A percentile compares a stretch with the other conserved stretches of the same genome.
These are phyloP conservation scores for Drosophila subsilvestris DNA, from an alignment of 2,888 invertebrate genomes.

Conservation along the genomic window DNA sequence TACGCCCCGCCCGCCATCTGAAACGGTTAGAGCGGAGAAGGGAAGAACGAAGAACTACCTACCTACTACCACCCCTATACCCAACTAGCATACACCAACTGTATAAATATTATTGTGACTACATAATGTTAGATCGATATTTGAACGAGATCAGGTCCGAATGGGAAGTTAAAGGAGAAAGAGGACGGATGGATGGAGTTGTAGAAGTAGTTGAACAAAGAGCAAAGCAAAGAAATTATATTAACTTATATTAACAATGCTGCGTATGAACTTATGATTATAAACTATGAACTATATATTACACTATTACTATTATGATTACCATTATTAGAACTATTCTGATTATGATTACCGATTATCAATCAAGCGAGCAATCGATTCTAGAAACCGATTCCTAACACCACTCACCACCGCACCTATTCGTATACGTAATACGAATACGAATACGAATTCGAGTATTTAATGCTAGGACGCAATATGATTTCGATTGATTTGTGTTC, in stretches of 20 bases:
- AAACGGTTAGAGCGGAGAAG: constrained; percentile 5
- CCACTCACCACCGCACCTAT: not conserved
- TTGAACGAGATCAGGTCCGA: constrained; percentile 23
- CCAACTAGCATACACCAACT: constrained; percentile 21
- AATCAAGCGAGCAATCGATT: constrained; percentile 28
- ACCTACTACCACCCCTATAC: not conserved
- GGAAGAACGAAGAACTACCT: not conserved
- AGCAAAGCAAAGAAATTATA: constrained; percentile 6
- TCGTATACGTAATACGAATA: not conserved
- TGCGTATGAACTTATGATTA: constrained; percentile 83
- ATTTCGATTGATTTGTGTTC: constrained; percentile 14
- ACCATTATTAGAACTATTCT: constrained; percentile 19
- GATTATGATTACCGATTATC: constrained; percentile 29
- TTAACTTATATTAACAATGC: constrained; percentile 76
- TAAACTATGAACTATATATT: constrained; percentile 69
- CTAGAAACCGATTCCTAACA: constrained; percentile 13
- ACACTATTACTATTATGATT: constrained; percentile 43
- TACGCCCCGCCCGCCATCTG: not conserved
- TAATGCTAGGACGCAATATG: not conserved
- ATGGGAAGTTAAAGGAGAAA: not conserved
- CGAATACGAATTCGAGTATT: not conserved
- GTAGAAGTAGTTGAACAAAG: constrained; percentile 1
- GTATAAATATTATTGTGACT: constrained; percentile 40
- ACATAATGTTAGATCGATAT: constrained; percentile 41
- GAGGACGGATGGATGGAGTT: constrained; percentile 7